Evolutionary conservation across 1,140 invertebrate species (phyloP), one percentile per base, ranked within the genome.

Genomic region (Dermatophagoides farinae): DNA sequence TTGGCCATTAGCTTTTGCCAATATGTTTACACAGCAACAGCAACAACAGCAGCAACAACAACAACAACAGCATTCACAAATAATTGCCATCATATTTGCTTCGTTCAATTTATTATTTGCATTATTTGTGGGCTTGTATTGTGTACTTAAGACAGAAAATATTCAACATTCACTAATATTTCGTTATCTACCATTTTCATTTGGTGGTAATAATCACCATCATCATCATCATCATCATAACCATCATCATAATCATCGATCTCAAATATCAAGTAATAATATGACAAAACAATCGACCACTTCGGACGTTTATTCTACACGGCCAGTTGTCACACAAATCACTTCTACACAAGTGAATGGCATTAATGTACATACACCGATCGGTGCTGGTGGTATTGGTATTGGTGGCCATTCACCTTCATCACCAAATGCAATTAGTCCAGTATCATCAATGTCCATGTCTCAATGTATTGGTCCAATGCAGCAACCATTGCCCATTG

Each of bases 311-410:
- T 60, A 60, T 23, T 37, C 46, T 18, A 60, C 41, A 12, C 41
- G 58, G 6, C 58, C 58, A 23, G 58, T 60, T 11, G 58, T 60
- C 16, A 60, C 58, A 25, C 58, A 60, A 43, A 44, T 60, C 16
- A 49, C 58, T 16, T 46, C 58, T 10, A 60, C 58, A 11, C 58
- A 60, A 37, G 58, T 60, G 46, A 47, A 46, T 38, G 58, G 58
- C 10, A 60, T 60, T 20, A 49, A 37, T n/a, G 43, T 41, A 20
- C 58, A 49, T 37, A 60, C 58, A 50, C 23, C 46, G 23, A 60
- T 38, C 18, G 58, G 41, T 37, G 23, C 2, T 53, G 11, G 8
- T 31, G 31, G 31, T 31, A 8, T 2, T 31, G 31, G 31, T 31
- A 31, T 31, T 31, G 20, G 14, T 31, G 20, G 14, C 14, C 43